These are phyloP conservation scores for Drosophila mulleri DNA, from an alignment of 2,888 invertebrate species.

Conservation along the genomic window DNA sequence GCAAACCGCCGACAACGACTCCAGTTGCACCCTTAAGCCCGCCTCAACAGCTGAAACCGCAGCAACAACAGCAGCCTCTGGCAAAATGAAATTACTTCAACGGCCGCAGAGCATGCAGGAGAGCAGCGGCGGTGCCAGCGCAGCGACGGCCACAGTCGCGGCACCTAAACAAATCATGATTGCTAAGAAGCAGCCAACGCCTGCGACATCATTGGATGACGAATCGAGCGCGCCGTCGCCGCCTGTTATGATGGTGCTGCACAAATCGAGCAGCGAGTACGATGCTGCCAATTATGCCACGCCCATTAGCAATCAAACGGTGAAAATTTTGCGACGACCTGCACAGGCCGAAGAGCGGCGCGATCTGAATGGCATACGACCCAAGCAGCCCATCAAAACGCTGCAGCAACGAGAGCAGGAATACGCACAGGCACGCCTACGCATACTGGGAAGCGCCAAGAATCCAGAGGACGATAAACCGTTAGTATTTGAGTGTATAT, in stretches of 20 bases:
- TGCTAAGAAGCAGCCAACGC: conserved; percentile 56
- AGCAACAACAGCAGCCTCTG: conserved; percentile 2
- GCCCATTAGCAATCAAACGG: conserved; percentile 87
- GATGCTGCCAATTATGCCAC: conserved; percentile 88
- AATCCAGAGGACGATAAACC: conserved; percentile 91
- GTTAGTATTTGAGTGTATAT: conserved; percentile 66
- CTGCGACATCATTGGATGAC: conserved; percentile 29
- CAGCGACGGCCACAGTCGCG: conserved; percentile 1
- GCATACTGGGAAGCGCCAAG: conserved; percentile 94
- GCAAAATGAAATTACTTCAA: conserved; percentile 80
- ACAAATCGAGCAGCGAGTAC: conserved; percentile 90
- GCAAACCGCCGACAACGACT: conserved; percentile 55
- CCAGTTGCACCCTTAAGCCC: conserved; percentile 24
- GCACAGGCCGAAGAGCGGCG: conserved; percentile 87
- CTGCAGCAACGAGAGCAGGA: conserved; percentile 96
- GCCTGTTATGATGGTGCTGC: conserved; percentile 90
- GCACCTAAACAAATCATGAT: conserved; percentile 64
- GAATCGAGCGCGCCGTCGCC: conserved; percentile 82
- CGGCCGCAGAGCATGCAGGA: conserved; percentile 68
- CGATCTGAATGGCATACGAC: conserved; percentile 87
- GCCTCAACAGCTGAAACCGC: conserved; percentile 18
- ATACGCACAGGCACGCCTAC: conserved; percentile 95
- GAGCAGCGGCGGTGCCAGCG: conserved; percentile 25
- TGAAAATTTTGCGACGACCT: conserved; percentile 93
- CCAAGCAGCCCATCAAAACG: conserved; percentile 91